Evolutionary conservation across 1,140 invertebrate species (phyloP).

Genomic region (Drosophila albomicans): DNA sequence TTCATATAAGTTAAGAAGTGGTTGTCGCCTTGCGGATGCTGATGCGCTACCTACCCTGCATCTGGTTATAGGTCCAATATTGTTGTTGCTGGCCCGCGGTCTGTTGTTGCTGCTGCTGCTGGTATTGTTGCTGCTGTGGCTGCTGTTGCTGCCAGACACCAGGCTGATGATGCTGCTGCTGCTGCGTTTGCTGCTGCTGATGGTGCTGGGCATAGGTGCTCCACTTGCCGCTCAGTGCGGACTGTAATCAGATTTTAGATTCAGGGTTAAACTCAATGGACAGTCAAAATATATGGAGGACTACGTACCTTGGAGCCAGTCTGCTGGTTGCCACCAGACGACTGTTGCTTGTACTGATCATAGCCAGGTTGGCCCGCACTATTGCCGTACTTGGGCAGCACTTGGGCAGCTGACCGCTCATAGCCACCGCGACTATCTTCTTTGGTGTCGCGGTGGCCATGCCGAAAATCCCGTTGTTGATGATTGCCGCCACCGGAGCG

Average conservation of each 20-base stretch:
- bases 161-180: constrained; percentile 59
- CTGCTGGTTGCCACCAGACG: constrained; percentile 54
- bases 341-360: constrained; percentile 76
- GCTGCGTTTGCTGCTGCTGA: constrained; percentile 64
- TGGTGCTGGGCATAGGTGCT: constrained; percentile 75
- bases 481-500: constrained; percentile 73
- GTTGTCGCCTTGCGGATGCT: not conserved
- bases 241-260: constrained; percentile 21
- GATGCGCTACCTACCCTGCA: constrained; percentile 66
- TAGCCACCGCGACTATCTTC: constrained; percentile 85
- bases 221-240: constrained; percentile 74
- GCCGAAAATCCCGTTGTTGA: constrained; percentile 85
- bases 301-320: constrained; percentile 53
- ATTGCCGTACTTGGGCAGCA: constrained; percentile 72
- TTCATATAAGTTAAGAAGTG: constrained; percentile 31
- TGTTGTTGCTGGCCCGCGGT: constrained; percentile 70
- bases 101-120: constrained; percentile 65
- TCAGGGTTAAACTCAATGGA: too few species aligned
- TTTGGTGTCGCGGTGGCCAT: constrained; percentile 85
- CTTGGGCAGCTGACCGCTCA: constrained; percentile 78
- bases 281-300: not conserved
- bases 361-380: constrained; percentile 62
- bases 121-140: constrained; percentile 50
- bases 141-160: constrained; percentile 68
- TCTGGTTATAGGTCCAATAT: constrained; percentile 80